Base-by-base conservation (phyloP, 2,113 vertebrate genomes). In the Nesoenas mayeri region DNA sequence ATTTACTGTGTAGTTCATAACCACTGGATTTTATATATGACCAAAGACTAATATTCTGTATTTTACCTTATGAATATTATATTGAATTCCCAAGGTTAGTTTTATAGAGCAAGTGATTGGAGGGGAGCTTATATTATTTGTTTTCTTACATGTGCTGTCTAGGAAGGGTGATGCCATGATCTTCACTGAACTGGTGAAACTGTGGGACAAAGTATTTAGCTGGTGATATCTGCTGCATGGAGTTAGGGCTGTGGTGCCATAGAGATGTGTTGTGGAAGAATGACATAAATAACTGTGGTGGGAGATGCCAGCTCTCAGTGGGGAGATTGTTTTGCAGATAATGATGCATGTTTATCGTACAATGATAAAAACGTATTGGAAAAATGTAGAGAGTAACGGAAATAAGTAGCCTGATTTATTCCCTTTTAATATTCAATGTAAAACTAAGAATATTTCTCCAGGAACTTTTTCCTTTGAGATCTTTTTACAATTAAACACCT, bases 321-420 rank as follows among this genome's bases (percentile, higher is more conserved):
- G 65, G 34, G 56, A 89, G 74, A 58, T 93, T 5, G 72, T 93
- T 91, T 94, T 91, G 62, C 62, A 83, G 70, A 67, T 95, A 64
- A 29, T 21, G 7, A 50, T 81, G n/a, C 18, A 9, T 71, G 26
- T 12, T 50, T 83, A 36, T 78, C 7, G 1, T 51, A 60, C 18
- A 78, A 18, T 0, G 18, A 48, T 75, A 72, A 85, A 85, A 85
- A 17, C 16, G 26, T 24, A 12, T 31, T 56, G 48, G 54, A 61
- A 44, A 91, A 82, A 51, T 34, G 5, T 32, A 36, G 16, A 24
- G 24, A 54, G 31, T 48, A 47, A 47, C 10, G 7, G 36, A 86
- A 75, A 34, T 88, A 94, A 84, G 24, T 56, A 42, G 10, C 71
- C 28, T 81, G n/a, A 50, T 24, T 67, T 44, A 73, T 32, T 71